These are phyloP conservation scores for Brachionus paranguensis DNA, from an alignment of 1,140 invertebrate genomes.

Conservation along the genomic window DNA sequence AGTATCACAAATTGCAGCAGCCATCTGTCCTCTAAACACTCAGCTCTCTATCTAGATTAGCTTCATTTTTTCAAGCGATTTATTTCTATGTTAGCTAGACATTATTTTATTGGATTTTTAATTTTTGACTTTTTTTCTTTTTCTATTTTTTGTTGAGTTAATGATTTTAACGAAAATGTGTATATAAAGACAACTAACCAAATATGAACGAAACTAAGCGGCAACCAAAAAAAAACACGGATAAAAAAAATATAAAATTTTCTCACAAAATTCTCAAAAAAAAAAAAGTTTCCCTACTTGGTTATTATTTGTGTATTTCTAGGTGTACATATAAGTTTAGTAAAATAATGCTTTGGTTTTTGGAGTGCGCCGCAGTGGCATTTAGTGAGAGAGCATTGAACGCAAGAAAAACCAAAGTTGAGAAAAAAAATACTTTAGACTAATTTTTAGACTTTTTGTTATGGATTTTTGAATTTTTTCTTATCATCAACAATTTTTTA, in stretches of 20 bases:
- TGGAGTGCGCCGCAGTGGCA: not conserved
- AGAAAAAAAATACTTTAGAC: not conserved
- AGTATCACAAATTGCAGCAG: constrained; percentile 28
- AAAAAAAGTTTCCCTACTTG: not conserved
- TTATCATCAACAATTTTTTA: not conserved
- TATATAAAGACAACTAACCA: not conserved
- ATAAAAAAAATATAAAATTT: not conserved
- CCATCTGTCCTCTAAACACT: not conserved
- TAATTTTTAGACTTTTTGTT: not conserved
- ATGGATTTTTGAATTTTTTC: not conserved
- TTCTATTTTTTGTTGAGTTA: not conserved
- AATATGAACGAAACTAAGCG: not conserved
- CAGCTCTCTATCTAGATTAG: not conserved
- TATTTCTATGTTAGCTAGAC: not conserved
- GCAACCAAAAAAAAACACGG: not conserved
- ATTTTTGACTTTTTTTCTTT: not conserved
- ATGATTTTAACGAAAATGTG: not conserved
- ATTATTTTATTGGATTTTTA: not conserved
- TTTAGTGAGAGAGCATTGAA: not conserved
- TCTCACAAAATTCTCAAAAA: not conserved
- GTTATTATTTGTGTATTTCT: not conserved
- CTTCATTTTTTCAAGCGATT: not conserved
- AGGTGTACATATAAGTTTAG: not conserved
- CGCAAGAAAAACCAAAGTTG: not conserved
- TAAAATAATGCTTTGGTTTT: not conserved